Conservation (phyloP, 2,888 invertebrate species). For the Pecten maximus region DNA sequence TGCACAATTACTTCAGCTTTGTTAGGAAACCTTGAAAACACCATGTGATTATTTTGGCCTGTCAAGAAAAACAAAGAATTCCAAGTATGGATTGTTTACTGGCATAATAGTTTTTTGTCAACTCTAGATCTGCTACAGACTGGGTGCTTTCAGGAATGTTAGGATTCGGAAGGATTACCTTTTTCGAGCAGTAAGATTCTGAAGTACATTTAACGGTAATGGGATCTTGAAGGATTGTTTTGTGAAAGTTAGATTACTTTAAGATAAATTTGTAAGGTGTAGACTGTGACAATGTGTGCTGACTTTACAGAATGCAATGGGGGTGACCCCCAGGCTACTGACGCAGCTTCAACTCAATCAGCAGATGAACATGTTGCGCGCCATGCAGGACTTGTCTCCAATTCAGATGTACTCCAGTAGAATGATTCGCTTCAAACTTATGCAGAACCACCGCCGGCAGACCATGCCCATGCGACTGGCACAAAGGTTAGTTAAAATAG, state of each 20-base stretch:
- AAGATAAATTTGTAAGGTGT: neutral
- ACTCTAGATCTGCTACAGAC: neutral
- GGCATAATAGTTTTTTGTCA: neutral
- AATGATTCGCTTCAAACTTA: constrained; percentile 69
- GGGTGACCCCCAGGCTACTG: constrained; percentile 39
- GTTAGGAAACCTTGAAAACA: neutral
- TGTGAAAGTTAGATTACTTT: neutral
- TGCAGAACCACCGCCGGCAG: constrained; percentile 68
- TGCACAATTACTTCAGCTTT: neutral
- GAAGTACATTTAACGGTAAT: neutral
- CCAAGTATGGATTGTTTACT: neutral
- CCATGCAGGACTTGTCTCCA: constrained; percentile 60
- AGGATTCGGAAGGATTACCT: neutral
- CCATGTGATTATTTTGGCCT: neutral
- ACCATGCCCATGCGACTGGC: constrained; percentile 61
- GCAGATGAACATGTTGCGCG: constrained; percentile 60
- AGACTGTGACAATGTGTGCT: constrained; percentile 3
- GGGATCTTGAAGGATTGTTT: neutral
- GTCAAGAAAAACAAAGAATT: neutral
- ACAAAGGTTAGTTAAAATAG: constrained; percentile 36
- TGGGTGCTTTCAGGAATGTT: neutral
- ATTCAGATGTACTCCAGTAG: constrained; percentile 68
- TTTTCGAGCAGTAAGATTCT: neutral
- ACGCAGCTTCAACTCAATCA: constrained; percentile 69
- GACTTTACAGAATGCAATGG: constrained; percentile 11